A percentile compares a stretch with the other conserved stretches of the same genome.
These are phyloP conservation scores for Psephotus haematonotus DNA, from an alignment of 2,113 vertebrate species.

Conservation along the genomic window DNA sequence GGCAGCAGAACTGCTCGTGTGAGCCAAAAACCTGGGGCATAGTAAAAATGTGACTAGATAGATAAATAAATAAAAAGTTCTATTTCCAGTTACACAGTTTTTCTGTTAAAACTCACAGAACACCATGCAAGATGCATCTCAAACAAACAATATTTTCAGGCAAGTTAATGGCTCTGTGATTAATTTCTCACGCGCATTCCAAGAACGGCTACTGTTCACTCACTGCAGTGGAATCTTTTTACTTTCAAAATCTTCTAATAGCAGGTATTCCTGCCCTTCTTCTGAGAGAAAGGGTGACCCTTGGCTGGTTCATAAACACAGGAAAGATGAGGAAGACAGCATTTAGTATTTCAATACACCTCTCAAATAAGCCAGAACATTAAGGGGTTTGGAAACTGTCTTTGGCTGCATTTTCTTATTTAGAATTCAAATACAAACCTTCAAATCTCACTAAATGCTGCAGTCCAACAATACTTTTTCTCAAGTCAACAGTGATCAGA, in stretches of 20 bases:
- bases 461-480: background rate
- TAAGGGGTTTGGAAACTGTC: background rate
- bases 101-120: conserved; percentile 61
- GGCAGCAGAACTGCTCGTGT: background rate
- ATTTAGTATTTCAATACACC: background rate
- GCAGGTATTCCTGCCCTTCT: conserved; percentile 92
- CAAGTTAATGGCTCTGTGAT: conserved; percentile 68
- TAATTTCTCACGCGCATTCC: conserved; percentile 67
- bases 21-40: background rate
- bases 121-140: conserved; percentile 61
- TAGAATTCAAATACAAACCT: background rate
- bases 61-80: background rate
- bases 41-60: background rate
- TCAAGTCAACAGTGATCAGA: background rate
- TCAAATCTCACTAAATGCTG: background rate
- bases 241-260: conserved; percentile 98
- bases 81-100: background rate
- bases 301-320: conserved; percentile 81
- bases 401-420: background rate
- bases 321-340: conserved; percentile 74
- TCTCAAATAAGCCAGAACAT: background rate
- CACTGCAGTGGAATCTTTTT: conserved; percentile 91
- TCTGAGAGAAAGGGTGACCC: conserved; percentile 81
- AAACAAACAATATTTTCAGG: conserved; percentile 32
- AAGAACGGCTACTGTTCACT: conserved; percentile 82